These are phyloP conservation scores for Dermatophagoides farinae DNA, from an alignment of 1,140 invertebrate species.

Conservation along the genomic window DNA sequence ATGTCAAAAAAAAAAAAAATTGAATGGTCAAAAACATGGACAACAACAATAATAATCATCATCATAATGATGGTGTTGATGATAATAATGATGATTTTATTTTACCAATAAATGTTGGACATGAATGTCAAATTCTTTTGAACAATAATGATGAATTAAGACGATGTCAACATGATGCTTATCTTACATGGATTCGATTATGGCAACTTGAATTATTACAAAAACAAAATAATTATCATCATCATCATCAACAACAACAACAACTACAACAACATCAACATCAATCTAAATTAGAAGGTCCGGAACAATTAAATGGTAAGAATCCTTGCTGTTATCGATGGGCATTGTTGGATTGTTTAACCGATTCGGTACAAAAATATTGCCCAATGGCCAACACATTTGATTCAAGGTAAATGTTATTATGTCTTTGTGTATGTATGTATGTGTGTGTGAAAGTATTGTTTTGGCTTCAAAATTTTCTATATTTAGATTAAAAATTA, in stretches of 20 bases:
- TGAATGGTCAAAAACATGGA: no score
- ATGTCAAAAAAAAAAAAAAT: no score
- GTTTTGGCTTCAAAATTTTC: not conserved
- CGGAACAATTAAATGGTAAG: not conserved
- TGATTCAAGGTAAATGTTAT: not conserved
- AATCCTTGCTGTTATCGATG: constrained; percentile 1
- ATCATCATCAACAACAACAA: not conserved
- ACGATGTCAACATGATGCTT: not conserved
- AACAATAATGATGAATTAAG: not conserved
- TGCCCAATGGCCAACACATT: not conserved
- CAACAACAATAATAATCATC: no score
- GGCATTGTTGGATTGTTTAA: not conserved
- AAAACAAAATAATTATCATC: not conserved
- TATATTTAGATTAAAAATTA: not conserved
- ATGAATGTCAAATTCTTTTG: not conserved
- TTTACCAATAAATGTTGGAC: not conserved
- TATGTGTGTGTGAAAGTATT: not conserved
- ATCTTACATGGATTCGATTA: not conserved
- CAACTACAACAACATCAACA: not conserved
- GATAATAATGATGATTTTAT: not conserved
- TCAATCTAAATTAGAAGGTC: not conserved
- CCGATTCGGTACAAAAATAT: constrained; percentile 1
- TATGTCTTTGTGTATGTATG: not conserved
- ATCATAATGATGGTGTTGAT: not conserved
- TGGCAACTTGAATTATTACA: no score